phyloP scores from a whole-genome alignment of 2,797 vertebrate species.

The Artibeus jamaicensis region DNA sequence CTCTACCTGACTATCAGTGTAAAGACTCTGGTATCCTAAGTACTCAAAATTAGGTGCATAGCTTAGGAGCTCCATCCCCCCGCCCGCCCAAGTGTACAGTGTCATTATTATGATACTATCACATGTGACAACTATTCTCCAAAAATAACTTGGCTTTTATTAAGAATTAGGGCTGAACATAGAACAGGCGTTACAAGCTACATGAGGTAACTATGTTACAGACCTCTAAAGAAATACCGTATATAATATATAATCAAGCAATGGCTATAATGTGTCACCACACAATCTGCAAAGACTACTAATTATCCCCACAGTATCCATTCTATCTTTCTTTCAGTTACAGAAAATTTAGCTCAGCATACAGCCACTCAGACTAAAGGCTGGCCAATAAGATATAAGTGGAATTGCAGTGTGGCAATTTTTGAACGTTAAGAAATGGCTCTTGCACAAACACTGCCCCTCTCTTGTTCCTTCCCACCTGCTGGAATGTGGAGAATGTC shows the following conservation, averaged over 20 bases:
- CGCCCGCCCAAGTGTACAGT: not conserved
- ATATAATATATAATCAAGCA: not conserved
- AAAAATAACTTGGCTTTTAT: constrained; percentile 25
- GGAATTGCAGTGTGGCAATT: not conserved
- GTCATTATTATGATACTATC: not conserved
- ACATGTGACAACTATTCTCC: not conserved
- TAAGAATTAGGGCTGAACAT: not conserved
- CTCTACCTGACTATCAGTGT: not conserved
- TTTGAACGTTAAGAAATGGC: not conserved
- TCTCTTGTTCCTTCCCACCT: not conserved
- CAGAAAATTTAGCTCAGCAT: not conserved
- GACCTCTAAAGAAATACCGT: not conserved
- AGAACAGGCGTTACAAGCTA: not conserved
- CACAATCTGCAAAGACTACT: not conserved
- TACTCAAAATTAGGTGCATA: not conserved
- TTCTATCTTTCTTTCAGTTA: not conserved
- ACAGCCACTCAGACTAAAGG: not conserved
- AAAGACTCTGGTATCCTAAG: not conserved
- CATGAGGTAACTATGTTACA: not conserved
- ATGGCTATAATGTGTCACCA: not conserved
- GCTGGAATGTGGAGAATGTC: not conserved
- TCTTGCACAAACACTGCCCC: not conserved
- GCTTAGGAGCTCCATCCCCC: not conserved
- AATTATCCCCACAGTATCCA: not conserved
- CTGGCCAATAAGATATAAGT: not conserved